Percentiles rank a stretch among this genome's conserved stretches.
Conservation (phyloP, 1,140 invertebrate species). For the Mya arenaria region DNA sequence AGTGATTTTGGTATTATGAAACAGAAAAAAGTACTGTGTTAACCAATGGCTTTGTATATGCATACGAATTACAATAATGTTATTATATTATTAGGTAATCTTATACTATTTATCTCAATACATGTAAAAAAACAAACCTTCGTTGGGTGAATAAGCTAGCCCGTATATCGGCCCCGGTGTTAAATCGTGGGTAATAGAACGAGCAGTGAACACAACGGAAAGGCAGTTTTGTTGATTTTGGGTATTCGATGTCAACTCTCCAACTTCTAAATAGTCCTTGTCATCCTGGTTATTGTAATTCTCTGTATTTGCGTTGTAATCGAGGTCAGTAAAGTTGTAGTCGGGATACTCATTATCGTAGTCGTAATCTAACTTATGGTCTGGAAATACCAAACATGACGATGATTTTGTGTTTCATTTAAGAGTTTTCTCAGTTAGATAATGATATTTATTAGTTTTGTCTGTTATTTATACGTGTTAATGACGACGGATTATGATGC, state of each 20-base stretch:
- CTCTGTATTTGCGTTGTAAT: no score
- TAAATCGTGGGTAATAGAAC: background rate
- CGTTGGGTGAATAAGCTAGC: background rate
- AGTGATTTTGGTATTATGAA: no score
- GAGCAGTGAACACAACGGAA: conserved; percentile 1
- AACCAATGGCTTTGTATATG: no score
- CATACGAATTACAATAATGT: no score
- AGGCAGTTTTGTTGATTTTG: background rate
- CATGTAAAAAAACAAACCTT: no score
- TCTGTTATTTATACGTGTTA: background rate
- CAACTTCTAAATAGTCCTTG: background rate
- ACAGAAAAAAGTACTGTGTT: no score
- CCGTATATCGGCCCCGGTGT: background rate
- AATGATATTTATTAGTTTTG: background rate
- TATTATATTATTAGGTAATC: no score
- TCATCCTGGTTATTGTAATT: no score
- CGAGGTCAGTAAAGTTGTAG: background rate
- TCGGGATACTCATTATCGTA: background rate
- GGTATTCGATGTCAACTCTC: no score
- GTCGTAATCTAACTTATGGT: background rate
- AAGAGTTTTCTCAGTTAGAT: background rate
- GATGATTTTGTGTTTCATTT: background rate
- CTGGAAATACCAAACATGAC: background rate
- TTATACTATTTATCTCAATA: no score
- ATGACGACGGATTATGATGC: background rate